Evolutionary conservation across 2,113 vertebrate genomes (phyloP), one percentile per base, ranked within the genome.

Genomic region (Myrmecophaga tridactyla): DNA sequence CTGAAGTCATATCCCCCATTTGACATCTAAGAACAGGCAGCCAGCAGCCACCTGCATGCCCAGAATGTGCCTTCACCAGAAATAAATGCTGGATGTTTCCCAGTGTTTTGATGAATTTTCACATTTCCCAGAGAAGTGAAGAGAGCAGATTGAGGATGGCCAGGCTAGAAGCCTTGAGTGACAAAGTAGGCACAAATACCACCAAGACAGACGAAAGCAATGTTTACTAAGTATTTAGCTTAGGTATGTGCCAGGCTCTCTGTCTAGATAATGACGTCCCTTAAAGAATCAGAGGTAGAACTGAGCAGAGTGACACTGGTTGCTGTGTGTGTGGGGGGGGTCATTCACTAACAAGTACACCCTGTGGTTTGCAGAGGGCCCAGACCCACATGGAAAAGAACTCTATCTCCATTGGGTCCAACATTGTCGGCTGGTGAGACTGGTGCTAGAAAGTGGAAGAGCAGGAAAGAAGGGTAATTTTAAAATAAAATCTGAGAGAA

Each of bases 91-190:
- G 25, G 31, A 39, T 87, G n/a, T 41, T 95, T 73, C 21, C 23
- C 36, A 78, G n/a, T 48, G 4, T 56, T 84, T 46, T 75, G 23
- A 58, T 41, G 18, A 88, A 92, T 72, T 80, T 60, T 75, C n/a
- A 67, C 31, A 73, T 75, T 89, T 89, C n/a, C 60, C n/a, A 62
- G 43, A 76, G 27, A 96, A 77, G 63, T 80, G 17, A 86, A 91
- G 20, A 48, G 3, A 82, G 13, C 10, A 69, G 72, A 69, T 1
- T 65, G 51, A 69, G 78, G 21, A 39, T 86, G 41, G 72, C 39
- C 34, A 96, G 85, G 34, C 27, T 31, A 7, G 23, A 95, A 83
- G 62, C 34, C 8, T 9, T 63, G 46, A 4, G 34, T 80, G 25
- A 27, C 29, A 83, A 34, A 48, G 63, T 43, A 27, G 51, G n/a